Conservation (phyloP, 2,113 vertebrate genomes). For the Rhagologus leucostigma region DNA sequence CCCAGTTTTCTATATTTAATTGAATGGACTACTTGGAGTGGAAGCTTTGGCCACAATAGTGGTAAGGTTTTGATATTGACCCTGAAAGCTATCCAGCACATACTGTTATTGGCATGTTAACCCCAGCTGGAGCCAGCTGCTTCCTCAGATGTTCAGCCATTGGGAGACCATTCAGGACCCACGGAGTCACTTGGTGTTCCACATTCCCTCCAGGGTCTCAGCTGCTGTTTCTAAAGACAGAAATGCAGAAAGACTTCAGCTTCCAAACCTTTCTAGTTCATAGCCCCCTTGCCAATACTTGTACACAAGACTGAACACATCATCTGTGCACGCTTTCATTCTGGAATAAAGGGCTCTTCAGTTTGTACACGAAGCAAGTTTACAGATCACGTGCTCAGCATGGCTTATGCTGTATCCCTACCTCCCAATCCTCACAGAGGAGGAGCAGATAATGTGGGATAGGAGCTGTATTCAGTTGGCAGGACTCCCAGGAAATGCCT, state of each 20-base stretch:
- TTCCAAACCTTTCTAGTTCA: background rate
- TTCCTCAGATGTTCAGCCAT: background rate
- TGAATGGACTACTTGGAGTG: background rate
- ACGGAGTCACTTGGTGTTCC: background rate
- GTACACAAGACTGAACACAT: background rate
- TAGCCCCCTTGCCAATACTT: background rate
- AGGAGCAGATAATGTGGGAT: background rate
- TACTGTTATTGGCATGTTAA: background rate
- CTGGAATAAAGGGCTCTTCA: background rate
- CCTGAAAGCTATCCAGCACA: background rate
- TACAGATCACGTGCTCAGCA: background rate
- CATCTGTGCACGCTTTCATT: background rate
- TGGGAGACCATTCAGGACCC: background rate
- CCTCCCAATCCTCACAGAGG: background rate
- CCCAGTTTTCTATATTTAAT: background rate
- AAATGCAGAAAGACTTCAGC: background rate
- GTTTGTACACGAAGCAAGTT: background rate
- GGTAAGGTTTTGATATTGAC: background rate
- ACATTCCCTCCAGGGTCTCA: constrained; percentile 12
- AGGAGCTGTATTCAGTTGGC: background rate
- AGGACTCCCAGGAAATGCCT: constrained; percentile 10
- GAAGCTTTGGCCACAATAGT: background rate
- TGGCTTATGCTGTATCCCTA: background rate
- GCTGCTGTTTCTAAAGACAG: constrained; percentile 31
- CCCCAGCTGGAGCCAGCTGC: background rate